These are phyloP conservation scores for Steatornis caripensis DNA, from an alignment of 2,113 vertebrate genomes.

Conservation along the genomic window DNA sequence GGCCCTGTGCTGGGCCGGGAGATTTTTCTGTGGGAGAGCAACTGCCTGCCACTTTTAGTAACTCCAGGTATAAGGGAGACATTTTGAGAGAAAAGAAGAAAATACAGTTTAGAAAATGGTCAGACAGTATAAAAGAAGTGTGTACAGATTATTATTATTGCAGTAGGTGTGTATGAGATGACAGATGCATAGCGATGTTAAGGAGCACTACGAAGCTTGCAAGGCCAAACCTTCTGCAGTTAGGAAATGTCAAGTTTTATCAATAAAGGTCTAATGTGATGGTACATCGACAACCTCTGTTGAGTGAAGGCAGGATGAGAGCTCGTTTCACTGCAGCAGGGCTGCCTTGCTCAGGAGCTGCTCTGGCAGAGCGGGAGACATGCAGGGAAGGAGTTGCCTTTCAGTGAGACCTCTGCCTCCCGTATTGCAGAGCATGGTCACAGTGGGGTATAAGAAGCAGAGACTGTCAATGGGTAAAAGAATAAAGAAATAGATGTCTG, in stretches of 20 bases:
- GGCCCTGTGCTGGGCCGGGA: neutral
- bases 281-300: neutral
- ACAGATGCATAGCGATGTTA: fast-evolving
- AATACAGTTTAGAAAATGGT: neutral
- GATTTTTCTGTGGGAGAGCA: neutral
- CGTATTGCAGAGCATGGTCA: fast-evolving
- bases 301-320: fast-evolving
- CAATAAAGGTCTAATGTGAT: neutral
- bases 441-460: fast-evolving
- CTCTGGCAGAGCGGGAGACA: neutral
- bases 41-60: neutral
- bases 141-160: too few species aligned
- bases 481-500: neutral
- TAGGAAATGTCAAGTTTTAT: neutral
- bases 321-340: neutral
- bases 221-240: neutral
- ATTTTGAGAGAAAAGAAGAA: neutral
- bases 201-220: neutral
- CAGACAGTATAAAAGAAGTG: neutral
- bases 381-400: fast-evolving
- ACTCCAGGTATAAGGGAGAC: neutral
- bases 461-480: neutral
- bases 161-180: fast-evolving
- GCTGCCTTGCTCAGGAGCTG: neutral
- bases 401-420: neutral